These are phyloP conservation scores for Ypsolopha sequella DNA, from an alignment of 2,888 invertebrate species.

Conservation along the genomic window DNA sequence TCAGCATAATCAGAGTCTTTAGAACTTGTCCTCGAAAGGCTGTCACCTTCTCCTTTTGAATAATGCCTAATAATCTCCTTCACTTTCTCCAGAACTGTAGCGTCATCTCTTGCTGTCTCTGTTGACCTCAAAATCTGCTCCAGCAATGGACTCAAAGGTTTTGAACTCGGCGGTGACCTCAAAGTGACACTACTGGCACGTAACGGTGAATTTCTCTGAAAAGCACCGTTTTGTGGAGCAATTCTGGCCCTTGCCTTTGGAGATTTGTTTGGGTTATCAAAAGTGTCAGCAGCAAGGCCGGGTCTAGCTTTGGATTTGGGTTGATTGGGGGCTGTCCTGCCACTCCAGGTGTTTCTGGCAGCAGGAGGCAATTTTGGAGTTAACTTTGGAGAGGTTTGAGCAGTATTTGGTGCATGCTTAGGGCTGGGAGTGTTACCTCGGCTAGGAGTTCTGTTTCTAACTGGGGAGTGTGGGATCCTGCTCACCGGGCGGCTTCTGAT, in stretches of 20 bases:
- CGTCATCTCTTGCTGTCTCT: conserved; percentile 79
- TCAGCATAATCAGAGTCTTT: conserved; percentile 75
- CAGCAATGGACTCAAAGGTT: conserved; percentile 74
- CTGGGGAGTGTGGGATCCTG: conserved; percentile 59
- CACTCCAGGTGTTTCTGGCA: conserved; percentile 81
- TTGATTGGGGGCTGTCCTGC: conserved; percentile 65
- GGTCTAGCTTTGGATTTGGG: conserved; percentile 49
- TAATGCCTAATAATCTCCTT: conserved; percentile 72
- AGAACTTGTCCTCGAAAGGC: conserved; percentile 58
- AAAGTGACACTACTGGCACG: conserved; percentile 58
- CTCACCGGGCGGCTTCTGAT: conserved; percentile 52
- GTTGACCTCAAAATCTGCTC: conserved; percentile 81
- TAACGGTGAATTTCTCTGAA: conserved; percentile 65
- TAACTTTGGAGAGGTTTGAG: conserved; percentile 54
- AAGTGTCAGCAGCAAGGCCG: conserved; percentile 50
- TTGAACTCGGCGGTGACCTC: conserved; percentile 71
- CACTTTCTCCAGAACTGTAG: conserved; percentile 79
- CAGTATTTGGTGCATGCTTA: conserved; percentile 36
- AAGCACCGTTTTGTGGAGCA: conserved; percentile 39
- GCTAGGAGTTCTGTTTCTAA: conserved; percentile 41
- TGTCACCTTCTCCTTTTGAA: conserved; percentile 58
- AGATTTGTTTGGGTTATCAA: conserved; percentile 72
- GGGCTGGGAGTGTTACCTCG: conserved; percentile 59
- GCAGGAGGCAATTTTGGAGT: conserved; percentile 52
- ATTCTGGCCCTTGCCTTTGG: conserved; percentile 62